Percentiles rank a stretch among this genome's conserved stretches.
Conservation (phyloP, 1,140 invertebrate species). For the honey bee (Apis mellifera) region DNA sequence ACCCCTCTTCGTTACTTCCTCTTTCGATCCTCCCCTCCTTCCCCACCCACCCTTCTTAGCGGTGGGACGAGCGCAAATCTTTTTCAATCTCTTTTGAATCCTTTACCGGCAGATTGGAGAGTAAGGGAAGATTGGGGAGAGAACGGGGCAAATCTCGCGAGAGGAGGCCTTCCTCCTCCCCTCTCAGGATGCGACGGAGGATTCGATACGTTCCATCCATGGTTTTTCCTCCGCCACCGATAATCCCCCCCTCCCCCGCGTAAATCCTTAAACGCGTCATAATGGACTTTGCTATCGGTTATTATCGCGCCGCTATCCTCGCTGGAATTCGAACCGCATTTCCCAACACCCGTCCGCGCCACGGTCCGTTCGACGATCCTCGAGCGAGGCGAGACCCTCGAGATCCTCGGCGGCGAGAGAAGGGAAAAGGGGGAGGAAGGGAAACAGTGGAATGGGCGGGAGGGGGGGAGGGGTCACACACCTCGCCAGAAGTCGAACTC, state of each 20-base stretch:
- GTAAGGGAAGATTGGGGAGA: constrained; percentile 14
- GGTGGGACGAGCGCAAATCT: constrained; percentile 61
- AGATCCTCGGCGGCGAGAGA: constrained; percentile 1
- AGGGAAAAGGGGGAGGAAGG: not conserved
- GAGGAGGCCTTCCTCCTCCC: not conserved
- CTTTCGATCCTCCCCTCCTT: not conserved
- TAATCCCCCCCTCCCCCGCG: constrained; percentile 35
- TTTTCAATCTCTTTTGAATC: constrained; percentile 70
- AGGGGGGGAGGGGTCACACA: constrained; percentile 19
- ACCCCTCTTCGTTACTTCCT: constrained; percentile 7
- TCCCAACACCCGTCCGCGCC: constrained; percentile 21
- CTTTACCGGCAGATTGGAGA: constrained; percentile 64
- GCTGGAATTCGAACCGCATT: constrained; percentile 28
- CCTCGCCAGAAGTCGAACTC: constrained; percentile 37
- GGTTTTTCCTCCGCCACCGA: constrained; percentile 26
- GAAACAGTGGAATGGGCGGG: not conserved
- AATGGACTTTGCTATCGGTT: constrained; percentile 60
- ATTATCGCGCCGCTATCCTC: constrained; percentile 53
- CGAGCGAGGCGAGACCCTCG: not conserved
- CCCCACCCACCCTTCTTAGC: constrained; percentile 19
- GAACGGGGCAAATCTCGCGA: constrained; percentile 47
- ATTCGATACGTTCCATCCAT: constrained; percentile 6
- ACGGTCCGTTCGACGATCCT: constrained; percentile 32
- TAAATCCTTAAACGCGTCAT: constrained; percentile 62
- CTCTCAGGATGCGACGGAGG: not conserved